Evolutionary conservation across 1,140 invertebrate species (phyloP).

Genomic region (Temnothorax longispinosus): DNA sequence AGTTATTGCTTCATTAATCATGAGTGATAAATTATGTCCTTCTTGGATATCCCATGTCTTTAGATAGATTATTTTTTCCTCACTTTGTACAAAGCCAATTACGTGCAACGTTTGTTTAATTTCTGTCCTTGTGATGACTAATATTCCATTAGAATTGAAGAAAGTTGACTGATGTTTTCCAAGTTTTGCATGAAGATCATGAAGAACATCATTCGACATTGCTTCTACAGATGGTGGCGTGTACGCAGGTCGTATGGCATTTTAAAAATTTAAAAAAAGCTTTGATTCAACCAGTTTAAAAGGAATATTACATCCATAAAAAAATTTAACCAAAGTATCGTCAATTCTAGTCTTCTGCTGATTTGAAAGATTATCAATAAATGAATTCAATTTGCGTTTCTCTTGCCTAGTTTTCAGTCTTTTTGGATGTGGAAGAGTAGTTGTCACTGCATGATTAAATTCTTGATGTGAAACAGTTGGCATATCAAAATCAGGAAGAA

Average conservation of each 20-base stretch:
- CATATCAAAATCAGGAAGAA: not conserved
- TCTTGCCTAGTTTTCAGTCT: not conserved
- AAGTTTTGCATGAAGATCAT: not conserved
- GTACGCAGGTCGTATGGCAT: slow-evolving; percentile 11
- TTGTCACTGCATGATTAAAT: not conserved
- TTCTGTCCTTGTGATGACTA: slow-evolving; percentile 5
- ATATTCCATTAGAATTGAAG: not conserved
- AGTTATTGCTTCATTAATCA: slow-evolving; percentile 10
- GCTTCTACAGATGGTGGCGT: not conserved
- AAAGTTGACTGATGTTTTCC: not conserved
- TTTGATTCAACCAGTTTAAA: not conserved
- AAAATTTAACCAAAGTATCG: not conserved
- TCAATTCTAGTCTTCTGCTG: not conserved
- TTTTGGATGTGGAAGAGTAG: not conserved
- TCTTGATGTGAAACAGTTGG: not conserved
- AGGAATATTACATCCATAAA: slow-evolving; percentile 12
- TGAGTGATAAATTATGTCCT: not conserved
- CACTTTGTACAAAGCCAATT: not conserved
- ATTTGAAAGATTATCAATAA: slow-evolving; percentile 2
- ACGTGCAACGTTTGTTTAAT: not conserved
- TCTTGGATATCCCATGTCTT: slow-evolving; percentile 1
- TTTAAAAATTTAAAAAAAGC: slow-evolving; percentile 14
- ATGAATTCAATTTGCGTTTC: not conserved
- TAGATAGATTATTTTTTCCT: not conserved
- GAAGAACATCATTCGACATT: not conserved